phyloP scores from a whole-genome alignment of 2,113 vertebrate genomes.

The Mirza zaza region DNA sequence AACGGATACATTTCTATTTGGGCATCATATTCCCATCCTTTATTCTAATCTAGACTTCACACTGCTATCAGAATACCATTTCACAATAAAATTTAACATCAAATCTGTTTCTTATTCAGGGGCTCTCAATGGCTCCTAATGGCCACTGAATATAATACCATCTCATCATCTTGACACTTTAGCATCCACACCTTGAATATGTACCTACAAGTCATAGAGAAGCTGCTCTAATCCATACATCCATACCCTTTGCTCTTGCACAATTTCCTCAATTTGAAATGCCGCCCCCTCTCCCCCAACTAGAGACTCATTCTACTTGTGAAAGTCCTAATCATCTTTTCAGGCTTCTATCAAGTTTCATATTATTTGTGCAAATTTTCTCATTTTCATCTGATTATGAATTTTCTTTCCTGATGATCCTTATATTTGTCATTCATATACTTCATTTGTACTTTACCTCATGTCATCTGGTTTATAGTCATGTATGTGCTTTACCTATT shows the following conservation, averaged over 20 bases:
- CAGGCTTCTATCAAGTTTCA: background rate
- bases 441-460: background rate
- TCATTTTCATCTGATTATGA: background rate
- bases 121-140: background rate
- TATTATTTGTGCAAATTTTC: background rate
- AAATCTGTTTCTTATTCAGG: slow-evolving; percentile 13
- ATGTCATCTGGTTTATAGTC: background rate
- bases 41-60: slow-evolving; percentile 9
- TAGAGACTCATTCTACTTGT: background rate
- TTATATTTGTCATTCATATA: background rate
- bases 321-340: background rate
- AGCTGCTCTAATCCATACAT: background rate
- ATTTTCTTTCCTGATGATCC: background rate
- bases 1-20: background rate
- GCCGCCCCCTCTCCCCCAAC: background rate
- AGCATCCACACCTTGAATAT: background rate
- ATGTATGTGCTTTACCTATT: background rate
- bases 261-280: background rate
- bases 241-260: background rate
- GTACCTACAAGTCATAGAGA: background rate
- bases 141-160: background rate
- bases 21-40: background rate
- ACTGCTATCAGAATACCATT: background rate
- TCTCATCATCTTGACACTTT: background rate
- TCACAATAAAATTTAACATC: slow-evolving; percentile 46